Conservation (phyloP, 2,888 invertebrate genomes). For the Aleiodes testaceus region DNA sequence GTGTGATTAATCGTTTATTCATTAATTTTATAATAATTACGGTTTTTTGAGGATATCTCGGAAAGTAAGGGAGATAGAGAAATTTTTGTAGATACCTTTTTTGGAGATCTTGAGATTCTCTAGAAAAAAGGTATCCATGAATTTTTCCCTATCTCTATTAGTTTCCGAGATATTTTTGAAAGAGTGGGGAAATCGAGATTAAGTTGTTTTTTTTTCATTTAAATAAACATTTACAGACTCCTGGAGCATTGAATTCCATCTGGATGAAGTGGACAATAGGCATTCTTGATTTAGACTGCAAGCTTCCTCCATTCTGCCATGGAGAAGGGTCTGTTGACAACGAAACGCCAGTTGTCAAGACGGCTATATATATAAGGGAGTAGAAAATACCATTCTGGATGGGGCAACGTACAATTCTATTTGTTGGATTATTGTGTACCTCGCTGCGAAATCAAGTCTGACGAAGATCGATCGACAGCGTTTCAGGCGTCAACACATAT, state of each 20-base stretch:
- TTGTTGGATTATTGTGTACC: slow-evolving; percentile 72
- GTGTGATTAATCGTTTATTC: background rate
- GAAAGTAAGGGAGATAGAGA: no score
- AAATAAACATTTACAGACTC: background rate
- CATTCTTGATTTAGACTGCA: slow-evolving; percentile 20
- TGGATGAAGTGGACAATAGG: slow-evolving; percentile 11
- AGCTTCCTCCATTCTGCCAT: background rate
- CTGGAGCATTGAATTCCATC: background rate
- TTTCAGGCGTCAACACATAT: slow-evolving; percentile 70
- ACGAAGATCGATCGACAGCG: slow-evolving; percentile 72
- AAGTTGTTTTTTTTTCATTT: background rate
- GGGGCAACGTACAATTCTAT: slow-evolving; percentile 71
- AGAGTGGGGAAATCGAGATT: no score
- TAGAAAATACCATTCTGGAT: slow-evolving; percentile 51
- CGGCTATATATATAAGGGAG: slow-evolving; percentile 33
- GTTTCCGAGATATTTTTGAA: no score
- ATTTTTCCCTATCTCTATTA: no score
- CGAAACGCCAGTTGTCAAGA: slow-evolving; percentile 67
- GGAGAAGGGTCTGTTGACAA: slow-evolving; percentile 65
- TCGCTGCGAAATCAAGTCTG: slow-evolving; percentile 72
- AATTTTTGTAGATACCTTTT: no score
- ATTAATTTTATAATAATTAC: background rate
- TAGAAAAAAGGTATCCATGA: no score
- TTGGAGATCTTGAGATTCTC: no score
- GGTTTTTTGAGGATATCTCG: no score